Base-by-base conservation (phyloP, 1,140 invertebrate species). In the Pemphigus obesinymphae region DNA sequence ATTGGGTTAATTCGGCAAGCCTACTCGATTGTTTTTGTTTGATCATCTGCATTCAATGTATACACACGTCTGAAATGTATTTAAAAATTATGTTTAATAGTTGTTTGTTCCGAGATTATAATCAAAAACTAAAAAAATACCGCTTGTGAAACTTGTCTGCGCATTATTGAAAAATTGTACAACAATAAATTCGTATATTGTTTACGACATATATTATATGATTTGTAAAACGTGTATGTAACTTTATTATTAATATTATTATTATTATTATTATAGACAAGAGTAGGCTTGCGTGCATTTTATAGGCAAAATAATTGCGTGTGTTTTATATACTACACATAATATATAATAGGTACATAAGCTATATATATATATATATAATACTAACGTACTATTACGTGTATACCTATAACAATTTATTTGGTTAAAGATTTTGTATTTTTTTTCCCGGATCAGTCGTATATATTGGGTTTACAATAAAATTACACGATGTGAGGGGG, bases 241-340 rank as follows among this genome's bases (percentile, higher is more conserved):
- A n/a, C 20, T 70, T 70, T 43, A 70, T 43, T 50, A 70, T 43
- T 48, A 66, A n/a, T n/a, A 66, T 66, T 66, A 66, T n/a, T 66
- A n/a, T 37, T 40, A 37, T 26, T 20, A 26, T 66, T 15, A 15
- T 5, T 29, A 66, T 3, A 4, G 63, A 3, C 8, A 20, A 66
- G 61, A 68, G 63, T 37, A n/a, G 63, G 31, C 63, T 37, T 37
- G 63, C 63, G 63, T 23, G 34, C 15, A 15, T 20, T 50, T 50
- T 20, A 50, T n/a, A n/a, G n/a, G n/a, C n/a, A n/a, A n/a, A n/a
- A n/a, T n/a, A n/a, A n/a, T n/a, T n/a, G n/a, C n/a, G 29, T 58
- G 53, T 26, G 53, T 10, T 55, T n/a, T 26, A 58, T 58, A 26
- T 58, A 17, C 45, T n/a, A 55, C n/a, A 58, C 11, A 26, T 10